These are phyloP conservation scores for Sula dactylatra DNA, from an alignment of 2,113 vertebrate species.

Conservation along the genomic window DNA sequence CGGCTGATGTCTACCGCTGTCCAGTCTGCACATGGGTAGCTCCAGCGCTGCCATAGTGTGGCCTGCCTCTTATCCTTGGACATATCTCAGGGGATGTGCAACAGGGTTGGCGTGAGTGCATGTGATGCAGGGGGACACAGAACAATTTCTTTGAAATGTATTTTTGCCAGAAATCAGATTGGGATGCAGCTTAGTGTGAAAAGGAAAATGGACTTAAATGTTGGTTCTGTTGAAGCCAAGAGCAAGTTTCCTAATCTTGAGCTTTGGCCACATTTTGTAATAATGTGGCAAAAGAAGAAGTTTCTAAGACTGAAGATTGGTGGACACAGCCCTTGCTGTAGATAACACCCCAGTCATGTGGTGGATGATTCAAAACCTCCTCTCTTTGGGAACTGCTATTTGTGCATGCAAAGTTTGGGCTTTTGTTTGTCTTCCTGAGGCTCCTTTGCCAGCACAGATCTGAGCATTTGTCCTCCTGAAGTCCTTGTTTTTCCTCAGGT, in stretches of 20 bases:
- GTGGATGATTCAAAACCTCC: neutral
- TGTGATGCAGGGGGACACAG: neutral
- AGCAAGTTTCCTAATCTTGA: neutral
- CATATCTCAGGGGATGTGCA: neutral
- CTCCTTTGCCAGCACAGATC: neutral
- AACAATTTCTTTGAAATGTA: neutral
- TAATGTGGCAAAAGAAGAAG: neutral
- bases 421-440: neutral
- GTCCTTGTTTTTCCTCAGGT: neutral
- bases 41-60: neutral
- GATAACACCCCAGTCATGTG: neutral
- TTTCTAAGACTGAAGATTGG: neutral
- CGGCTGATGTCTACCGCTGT: neutral
- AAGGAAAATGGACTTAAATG: neutral
- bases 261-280: neutral
- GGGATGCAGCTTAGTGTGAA: neutral
- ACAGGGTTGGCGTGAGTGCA: neutral
- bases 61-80: neutral
- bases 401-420: neutral
- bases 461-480: neutral
- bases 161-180: neutral
- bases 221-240: neutral
- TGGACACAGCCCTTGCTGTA: neutral
- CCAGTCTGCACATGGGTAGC: neutral
- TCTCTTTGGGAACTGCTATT: neutral